phyloP scores from a whole-genome alignment of 2,113 vertebrate species.

The Agelaius tricolor region DNA sequence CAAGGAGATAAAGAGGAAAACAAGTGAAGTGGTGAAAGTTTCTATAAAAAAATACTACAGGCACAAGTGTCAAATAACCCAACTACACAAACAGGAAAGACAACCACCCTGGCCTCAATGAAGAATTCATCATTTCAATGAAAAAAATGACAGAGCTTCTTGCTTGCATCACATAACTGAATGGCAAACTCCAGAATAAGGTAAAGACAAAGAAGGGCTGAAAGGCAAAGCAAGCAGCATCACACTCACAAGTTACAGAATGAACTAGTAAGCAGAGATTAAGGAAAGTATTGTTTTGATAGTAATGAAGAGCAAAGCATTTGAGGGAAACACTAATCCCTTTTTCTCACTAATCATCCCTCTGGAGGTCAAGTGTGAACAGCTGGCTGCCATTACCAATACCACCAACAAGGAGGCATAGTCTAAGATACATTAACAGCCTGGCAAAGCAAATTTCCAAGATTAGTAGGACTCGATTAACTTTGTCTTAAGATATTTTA shows the following conservation, averaged over 20 bases:
- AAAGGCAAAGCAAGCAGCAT: not conserved
- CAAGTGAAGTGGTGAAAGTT: not conserved
- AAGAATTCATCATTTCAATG: not conserved
- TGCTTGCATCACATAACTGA: not conserved
- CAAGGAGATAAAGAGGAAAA: not conserved
- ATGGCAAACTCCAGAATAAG: not conserved
- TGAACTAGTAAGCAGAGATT: not conserved
- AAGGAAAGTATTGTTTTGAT: not conserved
- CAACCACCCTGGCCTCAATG: not conserved
- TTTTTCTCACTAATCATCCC: not conserved
- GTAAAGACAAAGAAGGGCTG: not conserved
- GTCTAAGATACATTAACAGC: not conserved
- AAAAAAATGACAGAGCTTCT: not conserved
- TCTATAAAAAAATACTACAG: not conserved
- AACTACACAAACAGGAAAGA: not conserved
- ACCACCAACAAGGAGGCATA: not conserved
- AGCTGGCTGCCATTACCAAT: conserved; percentile 51
- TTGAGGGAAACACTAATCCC: not conserved
- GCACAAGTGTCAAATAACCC: not conserved
- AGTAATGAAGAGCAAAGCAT: not conserved
- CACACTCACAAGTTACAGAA: not conserved
- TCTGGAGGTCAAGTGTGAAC: conserved; percentile 14
- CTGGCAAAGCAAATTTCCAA: conserved; percentile 21
- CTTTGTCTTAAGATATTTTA: conserved; percentile 21
- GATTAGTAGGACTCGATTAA: conserved; percentile 34